Conservation (phyloP, 1,140 invertebrate genomes). For the Calliphora vicina region DNA sequence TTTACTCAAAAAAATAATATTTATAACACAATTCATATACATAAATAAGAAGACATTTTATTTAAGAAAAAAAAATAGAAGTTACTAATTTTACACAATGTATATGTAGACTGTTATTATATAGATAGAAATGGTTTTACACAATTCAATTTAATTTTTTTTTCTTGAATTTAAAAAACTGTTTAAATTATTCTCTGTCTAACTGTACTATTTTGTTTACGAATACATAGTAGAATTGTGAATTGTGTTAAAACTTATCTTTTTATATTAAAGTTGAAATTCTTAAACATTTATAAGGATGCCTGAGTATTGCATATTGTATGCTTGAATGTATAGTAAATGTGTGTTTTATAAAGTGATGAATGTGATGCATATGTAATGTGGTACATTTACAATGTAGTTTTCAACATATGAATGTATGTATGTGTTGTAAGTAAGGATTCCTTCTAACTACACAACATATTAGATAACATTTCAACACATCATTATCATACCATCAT, state of each 20-base stretch:
- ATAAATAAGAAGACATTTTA: too few species aligned
- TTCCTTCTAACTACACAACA: too few species aligned
- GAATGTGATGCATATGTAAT: slow-evolving; percentile 34
- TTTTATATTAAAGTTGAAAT: not conserved
- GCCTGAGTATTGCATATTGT: not conserved
- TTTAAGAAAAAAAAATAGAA: too few species aligned
- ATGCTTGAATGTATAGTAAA: not conserved
- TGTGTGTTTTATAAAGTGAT: slow-evolving; percentile 11
- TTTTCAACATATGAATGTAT: not conserved
- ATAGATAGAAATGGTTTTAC: too few species aligned
- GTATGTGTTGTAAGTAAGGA: too few species aligned
- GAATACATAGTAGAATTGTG: not conserved
- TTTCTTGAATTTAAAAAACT: too few species aligned
- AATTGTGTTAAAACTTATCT: not conserved
- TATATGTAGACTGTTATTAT: too few species aligned
- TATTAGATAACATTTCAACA: slow-evolving; percentile 31
- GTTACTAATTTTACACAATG: too few species aligned
- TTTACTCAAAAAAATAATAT: too few species aligned
- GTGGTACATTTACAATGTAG: slow-evolving; percentile 7
- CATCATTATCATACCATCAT: slow-evolving; percentile 28
- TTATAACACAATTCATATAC: too few species aligned
- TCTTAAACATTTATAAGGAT: not conserved
- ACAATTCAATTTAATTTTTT: too few species aligned
- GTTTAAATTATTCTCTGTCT: not conserved
- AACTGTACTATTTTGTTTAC: not conserved